phyloP scores from a whole-genome alignment of 2,888 invertebrate genomes.

The Mimumesa dahlbomi region DNA sequence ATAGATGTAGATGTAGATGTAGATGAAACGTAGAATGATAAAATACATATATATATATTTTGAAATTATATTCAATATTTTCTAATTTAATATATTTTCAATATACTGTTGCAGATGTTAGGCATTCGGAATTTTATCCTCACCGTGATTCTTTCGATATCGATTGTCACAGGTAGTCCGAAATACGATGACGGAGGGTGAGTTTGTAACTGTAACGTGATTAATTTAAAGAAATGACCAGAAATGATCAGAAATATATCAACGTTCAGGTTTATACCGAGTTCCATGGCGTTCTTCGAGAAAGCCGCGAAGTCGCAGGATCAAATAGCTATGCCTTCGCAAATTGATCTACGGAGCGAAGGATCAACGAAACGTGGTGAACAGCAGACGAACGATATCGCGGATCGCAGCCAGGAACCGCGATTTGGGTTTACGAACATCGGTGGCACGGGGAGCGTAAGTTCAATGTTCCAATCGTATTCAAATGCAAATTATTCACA shows the following conservation, averaged over 20 bases:
- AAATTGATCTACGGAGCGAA: slow-evolving; percentile 63
- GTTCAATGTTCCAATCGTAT: slow-evolving; percentile 24
- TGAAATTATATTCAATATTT: too few species aligned
- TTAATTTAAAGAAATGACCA: too few species aligned
- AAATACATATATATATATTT: too few species aligned
- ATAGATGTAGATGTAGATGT: too few species aligned
- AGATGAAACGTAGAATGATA: too few species aligned
- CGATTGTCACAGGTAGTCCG: slow-evolving; percentile 67
- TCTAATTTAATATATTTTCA: too few species aligned
- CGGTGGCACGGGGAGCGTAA: slow-evolving; percentile 75
- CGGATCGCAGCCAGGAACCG: slow-evolving; percentile 75
- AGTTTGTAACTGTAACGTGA: too few species aligned
- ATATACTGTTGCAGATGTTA: slow-evolving; percentile 58
- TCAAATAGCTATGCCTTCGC: slow-evolving; percentile 72
- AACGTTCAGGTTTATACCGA: slow-evolving; percentile 82
- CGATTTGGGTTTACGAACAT: slow-evolving; percentile 79
- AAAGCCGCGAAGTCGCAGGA: slow-evolving; percentile 71
- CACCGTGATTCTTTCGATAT: slow-evolving; percentile 12
- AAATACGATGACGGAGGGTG: slow-evolving; percentile 76
- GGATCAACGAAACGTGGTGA: slow-evolving; percentile 57
- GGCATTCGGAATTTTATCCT: slow-evolving; percentile 17
- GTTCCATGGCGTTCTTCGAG: slow-evolving; percentile 74
- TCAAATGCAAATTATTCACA: too few species aligned
- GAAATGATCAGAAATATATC: too few species aligned
- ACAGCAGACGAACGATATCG: slow-evolving; percentile 62